These are phyloP conservation scores for Catharus fuscescens DNA, from an alignment of 2,113 vertebrate genomes.

Conservation along the genomic window DNA sequence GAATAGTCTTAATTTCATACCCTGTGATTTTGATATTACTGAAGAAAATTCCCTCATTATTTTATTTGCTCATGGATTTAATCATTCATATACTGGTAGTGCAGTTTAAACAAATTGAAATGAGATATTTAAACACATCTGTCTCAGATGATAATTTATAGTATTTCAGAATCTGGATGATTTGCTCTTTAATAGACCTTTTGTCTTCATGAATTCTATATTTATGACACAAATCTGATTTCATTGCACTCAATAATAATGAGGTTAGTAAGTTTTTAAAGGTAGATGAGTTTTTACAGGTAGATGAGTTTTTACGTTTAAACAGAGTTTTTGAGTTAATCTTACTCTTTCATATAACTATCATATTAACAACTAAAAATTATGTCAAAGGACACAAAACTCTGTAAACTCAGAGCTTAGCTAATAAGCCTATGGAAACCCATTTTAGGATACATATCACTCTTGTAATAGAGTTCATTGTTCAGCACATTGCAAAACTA, in stretches of 20 bases:
- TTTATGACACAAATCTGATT: constrained; percentile 9
- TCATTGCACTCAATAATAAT: background rate
- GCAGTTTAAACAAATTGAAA: constrained; percentile 61
- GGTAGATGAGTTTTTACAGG: background rate
- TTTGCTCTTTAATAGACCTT: constrained; percentile 45
- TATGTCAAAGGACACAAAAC: background rate
- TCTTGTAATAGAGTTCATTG: background rate
- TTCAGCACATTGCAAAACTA: background rate
- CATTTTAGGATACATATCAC: background rate
- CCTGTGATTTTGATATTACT: constrained; percentile 52
- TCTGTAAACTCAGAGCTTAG: background rate
- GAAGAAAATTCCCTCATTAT: constrained; percentile 53
- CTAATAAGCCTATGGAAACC: background rate
- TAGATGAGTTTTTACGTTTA: background rate
- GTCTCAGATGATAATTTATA: constrained; percentile 41
- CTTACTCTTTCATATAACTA: background rate
- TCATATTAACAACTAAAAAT: background rate
- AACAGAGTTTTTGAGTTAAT: background rate
- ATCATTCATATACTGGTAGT: constrained; percentile 47
- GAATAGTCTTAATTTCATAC: constrained; percentile 65
- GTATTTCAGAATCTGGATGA: constrained; percentile 35
- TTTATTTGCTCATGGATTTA: constrained; percentile 64
- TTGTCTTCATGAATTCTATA: constrained; percentile 40
- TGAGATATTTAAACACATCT: constrained; percentile 51
- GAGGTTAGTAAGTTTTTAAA: background rate